These are phyloP conservation scores for Dinoponera quadriceps DNA, from an alignment of 1,140 invertebrate species.

Conservation along the genomic window DNA sequence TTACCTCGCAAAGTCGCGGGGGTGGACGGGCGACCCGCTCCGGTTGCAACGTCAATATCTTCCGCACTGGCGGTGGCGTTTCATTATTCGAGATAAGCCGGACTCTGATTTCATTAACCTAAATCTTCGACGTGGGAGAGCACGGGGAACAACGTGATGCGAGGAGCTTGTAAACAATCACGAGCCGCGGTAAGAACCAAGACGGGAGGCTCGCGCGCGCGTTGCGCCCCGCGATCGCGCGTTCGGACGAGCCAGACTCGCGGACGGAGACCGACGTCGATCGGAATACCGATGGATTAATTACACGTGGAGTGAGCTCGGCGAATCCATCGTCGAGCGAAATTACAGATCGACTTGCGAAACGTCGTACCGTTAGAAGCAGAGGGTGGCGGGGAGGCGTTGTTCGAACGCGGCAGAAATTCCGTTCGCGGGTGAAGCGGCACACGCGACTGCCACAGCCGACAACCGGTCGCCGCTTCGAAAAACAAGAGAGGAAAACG, in stretches of 20 bases:
- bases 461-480: not conserved
- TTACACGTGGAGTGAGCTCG: not conserved
- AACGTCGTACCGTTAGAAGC: not conserved
- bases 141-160: not conserved
- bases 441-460: conserved; percentile 9
- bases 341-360: too few relatives aligned
- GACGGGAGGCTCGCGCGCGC: not conserved
- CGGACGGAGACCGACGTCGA: not conserved
- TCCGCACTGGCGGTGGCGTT: not conserved
- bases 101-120: conserved; percentile 48
- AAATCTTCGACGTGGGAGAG: conserved; percentile 26
- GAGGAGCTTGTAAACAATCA: conserved; percentile 8
- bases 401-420: too few relatives aligned
- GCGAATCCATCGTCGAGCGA: not conserved
- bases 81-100: conserved; percentile 37
- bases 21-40: not conserved
- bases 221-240: not conserved
- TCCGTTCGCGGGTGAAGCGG: not conserved
- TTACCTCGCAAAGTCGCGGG: conserved; percentile 12
- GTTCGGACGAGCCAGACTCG: not conserved
- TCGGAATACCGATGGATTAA: conserved; percentile 19
- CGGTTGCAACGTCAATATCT: conserved; percentile 15
- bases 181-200: not conserved
- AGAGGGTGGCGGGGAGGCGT: too few relatives aligned
- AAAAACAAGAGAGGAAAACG: not conserved